Evolutionary conservation across 2,888 invertebrate species (phyloP).

Genomic region (Urechis unicinctus): DNA sequence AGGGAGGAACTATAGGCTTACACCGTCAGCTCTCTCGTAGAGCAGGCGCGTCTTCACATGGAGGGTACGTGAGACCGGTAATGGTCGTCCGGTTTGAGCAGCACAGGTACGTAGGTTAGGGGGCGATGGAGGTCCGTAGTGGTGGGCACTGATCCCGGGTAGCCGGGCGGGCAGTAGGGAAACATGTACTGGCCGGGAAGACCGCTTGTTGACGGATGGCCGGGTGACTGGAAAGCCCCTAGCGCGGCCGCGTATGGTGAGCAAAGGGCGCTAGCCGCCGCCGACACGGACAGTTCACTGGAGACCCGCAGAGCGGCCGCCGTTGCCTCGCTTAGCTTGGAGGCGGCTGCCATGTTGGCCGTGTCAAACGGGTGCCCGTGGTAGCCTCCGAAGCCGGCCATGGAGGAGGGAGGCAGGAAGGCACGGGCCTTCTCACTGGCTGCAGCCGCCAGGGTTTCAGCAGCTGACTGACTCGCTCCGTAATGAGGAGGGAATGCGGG

Average conservation of each 20-base stretch:
- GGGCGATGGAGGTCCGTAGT: constrained; percentile 44
- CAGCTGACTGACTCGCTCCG: constrained; percentile 4
- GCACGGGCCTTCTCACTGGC: constrained; percentile 22
- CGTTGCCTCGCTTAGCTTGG: constrained; percentile 20
- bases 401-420: constrained; percentile 33
- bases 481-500: neutral
- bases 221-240: constrained; percentile 19
- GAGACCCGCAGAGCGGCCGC: constrained; percentile 6
- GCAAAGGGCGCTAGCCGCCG: constrained; percentile 23
- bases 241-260: constrained; percentile 32
- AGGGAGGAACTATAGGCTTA: no score
- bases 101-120: constrained; percentile 38
- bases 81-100: constrained; percentile 50
- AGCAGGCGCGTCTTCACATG: no score
- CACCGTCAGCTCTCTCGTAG: no score
- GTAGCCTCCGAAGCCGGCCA: constrained; percentile 10
- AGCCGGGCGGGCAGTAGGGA: constrained; percentile 38
- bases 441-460: constrained; percentile 11
- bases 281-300: constrained; percentile 11
- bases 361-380: constrained; percentile 6
- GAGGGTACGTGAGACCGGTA: constrained; percentile 25
- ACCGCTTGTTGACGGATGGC: constrained; percentile 30
- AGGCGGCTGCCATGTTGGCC: constrained; percentile 9
- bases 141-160: constrained; percentile 29
- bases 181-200: constrained; percentile 36